Base-by-base conservation (phyloP, 1,140 invertebrate genomes). In the Rhagoletis zephyria region DNA sequence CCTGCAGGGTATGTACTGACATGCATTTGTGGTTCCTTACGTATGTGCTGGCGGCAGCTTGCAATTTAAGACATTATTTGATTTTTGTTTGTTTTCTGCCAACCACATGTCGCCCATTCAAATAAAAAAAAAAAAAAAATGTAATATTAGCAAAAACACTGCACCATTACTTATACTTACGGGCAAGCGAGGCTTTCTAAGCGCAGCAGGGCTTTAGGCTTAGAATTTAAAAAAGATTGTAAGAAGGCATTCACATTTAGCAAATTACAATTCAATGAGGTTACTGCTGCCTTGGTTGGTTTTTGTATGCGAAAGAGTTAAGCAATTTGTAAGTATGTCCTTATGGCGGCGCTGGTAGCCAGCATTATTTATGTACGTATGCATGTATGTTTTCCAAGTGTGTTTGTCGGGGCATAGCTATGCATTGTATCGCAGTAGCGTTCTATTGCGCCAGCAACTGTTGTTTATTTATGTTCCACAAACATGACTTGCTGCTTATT, bases 241-340 rank as follows among this genome's bases (percentile, higher is more conserved):
- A 56, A 6, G n/a, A 14, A 81, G 74, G 19, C n/a, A 56, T 81
- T 81, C 74, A 81, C 74, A 81, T 81, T 81, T 81, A 81, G 74
- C 48, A 81, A 81, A 81, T 81, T 81, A 81, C 74, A 56, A 81
- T 81, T 56, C 74, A 19, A 81, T 81, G 74, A 81, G 19, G 45
- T 56, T 56, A 56, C 48, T 19, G 48, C 74, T 81, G 7, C 16
- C 56, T 48, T 56, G 16, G 14, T 16, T 5, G 16, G 45, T 16
- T 48, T 45, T 45, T 30, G 30, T 30, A 30, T 51, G 4, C 45
- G 48, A 3, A 77, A 77, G 70, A 16, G 45, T 77, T 77, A 77
- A 51, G 45, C 45, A 48, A 30, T 77, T 77, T 77, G 40, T 77
- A n/a, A 45, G 12, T 64, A n/a, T 16, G 1, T n/a, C n/a, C 10